phyloP scores from a whole-genome alignment of 2,888 invertebrate species.

The Erannis defoliaria region DNA sequence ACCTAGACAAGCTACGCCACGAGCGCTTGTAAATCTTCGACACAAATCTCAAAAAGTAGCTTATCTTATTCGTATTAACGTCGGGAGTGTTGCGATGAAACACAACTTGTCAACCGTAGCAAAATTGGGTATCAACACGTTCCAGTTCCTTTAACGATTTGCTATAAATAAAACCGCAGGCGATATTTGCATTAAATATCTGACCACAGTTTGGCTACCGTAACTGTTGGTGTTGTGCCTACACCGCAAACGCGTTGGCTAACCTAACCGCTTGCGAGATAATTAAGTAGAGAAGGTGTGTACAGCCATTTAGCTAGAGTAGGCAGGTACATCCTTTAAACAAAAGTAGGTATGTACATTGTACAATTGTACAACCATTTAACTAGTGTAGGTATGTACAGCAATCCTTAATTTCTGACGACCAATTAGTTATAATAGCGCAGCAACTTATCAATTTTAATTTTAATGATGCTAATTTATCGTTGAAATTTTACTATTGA shows the following conservation, averaged over 20 bases:
- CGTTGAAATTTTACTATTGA: background rate
- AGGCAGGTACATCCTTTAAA: background rate
- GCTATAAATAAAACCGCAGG: conserved; percentile 32
- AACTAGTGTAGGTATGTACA: background rate
- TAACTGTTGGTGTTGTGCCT: conserved; percentile 1
- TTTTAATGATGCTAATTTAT: background rate
- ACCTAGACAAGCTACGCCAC: no score
- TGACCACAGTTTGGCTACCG: conserved; percentile 37
- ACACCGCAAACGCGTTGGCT: conserved; percentile 9
- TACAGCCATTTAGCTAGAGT: background rate
- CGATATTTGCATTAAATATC: conserved; percentile 26
- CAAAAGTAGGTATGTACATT: background rate
- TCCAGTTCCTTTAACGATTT: conserved; percentile 15
- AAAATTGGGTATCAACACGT: background rate
- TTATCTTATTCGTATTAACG: no score
- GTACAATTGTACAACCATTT: background rate
- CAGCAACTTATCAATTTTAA: background rate
- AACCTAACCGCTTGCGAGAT: conserved; percentile 13
- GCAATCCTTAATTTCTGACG: background rate
- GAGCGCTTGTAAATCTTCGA: no score
- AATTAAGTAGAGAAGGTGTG: background rate
- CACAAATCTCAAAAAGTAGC: no score
- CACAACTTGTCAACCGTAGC: background rate
- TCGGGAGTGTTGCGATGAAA: background rate
- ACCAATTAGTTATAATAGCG: background rate